Conservation (phyloP, 2,888 invertebrate genomes). For the Incurvaria masculella region DNA sequence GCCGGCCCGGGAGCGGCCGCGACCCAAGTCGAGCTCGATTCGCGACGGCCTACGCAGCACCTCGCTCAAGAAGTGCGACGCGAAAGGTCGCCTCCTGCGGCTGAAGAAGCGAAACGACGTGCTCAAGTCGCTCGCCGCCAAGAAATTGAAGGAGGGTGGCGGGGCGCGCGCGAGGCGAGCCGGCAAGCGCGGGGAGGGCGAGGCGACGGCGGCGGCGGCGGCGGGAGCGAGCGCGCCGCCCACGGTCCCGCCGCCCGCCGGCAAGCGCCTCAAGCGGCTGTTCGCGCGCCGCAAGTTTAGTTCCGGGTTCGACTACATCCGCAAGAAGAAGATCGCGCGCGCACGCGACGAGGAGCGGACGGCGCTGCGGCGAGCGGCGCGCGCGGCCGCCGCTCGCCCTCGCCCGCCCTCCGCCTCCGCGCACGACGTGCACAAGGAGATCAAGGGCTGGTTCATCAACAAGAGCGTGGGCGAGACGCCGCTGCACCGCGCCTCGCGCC, state of each 20-base stretch:
- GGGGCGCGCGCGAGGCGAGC: background rate
- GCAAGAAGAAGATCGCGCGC: slow-evolving; percentile 73
- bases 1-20: slow-evolving; percentile 39
- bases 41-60: slow-evolving; percentile 49
- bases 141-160: slow-evolving; percentile 40
- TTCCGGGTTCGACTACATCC: slow-evolving; percentile 85
- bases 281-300: slow-evolving; percentile 73
- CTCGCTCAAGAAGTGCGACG: slow-evolving; percentile 44
- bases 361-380: slow-evolving; percentile 44
- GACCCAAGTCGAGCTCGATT: slow-evolving; percentile 40
- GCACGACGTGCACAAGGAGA: slow-evolving; percentile 79
- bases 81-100: slow-evolving; percentile 41
- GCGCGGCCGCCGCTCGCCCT: slow-evolving; percentile 38
- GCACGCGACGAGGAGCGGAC: slow-evolving; percentile 51
- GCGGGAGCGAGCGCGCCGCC: slow-evolving; percentile 25
- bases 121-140: slow-evolving; percentile 39
- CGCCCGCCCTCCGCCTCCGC: slow-evolving; percentile 57
- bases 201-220: slow-evolving; percentile 17
- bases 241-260: slow-evolving; percentile 17
- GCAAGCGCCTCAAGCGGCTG: slow-evolving; percentile 60
- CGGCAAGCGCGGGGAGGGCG: slow-evolving; percentile 12
- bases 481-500: slow-evolving; percentile 86
- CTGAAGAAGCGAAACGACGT: slow-evolving; percentile 48
- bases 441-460: slow-evolving; percentile 89
- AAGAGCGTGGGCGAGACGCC: slow-evolving; percentile 93